Conservation (phyloP, 2,888 invertebrate species). For the Platerodrilus igneus region DNA sequence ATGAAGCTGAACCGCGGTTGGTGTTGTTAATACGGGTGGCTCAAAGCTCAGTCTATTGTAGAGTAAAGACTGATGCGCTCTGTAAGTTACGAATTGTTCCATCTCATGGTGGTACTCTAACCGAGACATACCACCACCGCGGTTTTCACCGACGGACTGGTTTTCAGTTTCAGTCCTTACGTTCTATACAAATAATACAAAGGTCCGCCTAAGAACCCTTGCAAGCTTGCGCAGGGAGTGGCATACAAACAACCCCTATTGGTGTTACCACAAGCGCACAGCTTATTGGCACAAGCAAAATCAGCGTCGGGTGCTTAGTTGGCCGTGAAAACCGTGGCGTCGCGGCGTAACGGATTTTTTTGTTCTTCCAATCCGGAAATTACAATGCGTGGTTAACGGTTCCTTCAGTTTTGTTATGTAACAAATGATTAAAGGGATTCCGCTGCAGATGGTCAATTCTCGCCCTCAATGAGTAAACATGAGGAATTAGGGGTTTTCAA, state of each 20-base stretch:
- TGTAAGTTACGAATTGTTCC: slow-evolving; percentile 35
- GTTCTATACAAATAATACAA: slow-evolving; percentile 34
- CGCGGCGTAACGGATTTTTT: slow-evolving; percentile 36
- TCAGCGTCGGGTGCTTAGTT: slow-evolving; percentile 35
- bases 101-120: slow-evolving; percentile 40
- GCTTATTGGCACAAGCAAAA: slow-evolving; percentile 37
- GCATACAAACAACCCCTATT: slow-evolving; percentile 30
- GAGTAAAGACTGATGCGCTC: slow-evolving; percentile 34
- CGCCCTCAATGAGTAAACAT: slow-evolving; percentile 33
- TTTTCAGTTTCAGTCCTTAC: slow-evolving; percentile 12
- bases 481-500: slow-evolving; percentile 16
- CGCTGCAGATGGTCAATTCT: slow-evolving; percentile 39
- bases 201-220: slow-evolving; percentile 36
- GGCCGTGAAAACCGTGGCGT: slow-evolving; percentile 30
- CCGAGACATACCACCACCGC: slow-evolving; percentile 45
- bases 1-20: slow-evolving; percentile 36
- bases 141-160: slow-evolving; percentile 28
- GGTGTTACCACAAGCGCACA: slow-evolving; percentile 27
- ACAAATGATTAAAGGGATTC: slow-evolving; percentile 40
- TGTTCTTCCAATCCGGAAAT: slow-evolving; percentile 22
- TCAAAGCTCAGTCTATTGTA: slow-evolving; percentile 42
- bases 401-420: slow-evolving; percentile 28
- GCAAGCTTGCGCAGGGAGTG: slow-evolving; percentile 42
- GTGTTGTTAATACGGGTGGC: slow-evolving; percentile 37
- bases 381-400: slow-evolving; percentile 15